Evolutionary conservation across 2,888 invertebrate species (phyloP), one percentile per base, ranked within the genome.

Genomic region (Aspidiotus destructor): DNA sequence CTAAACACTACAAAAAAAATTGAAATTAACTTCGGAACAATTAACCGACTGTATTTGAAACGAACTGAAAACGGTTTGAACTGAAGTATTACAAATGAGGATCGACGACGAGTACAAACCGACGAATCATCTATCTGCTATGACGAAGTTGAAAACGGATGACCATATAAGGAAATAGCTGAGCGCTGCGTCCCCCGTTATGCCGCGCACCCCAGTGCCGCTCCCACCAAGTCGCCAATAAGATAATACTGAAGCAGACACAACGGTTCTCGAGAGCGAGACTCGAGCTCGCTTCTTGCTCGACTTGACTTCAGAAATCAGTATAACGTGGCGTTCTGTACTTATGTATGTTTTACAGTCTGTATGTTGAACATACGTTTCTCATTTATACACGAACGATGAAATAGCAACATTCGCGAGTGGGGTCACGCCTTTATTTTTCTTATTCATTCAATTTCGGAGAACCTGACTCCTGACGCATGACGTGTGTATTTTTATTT

Each of bases 131-230:
- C 67, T 58, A 67, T 48, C 67, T 58, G 58, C n/a, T 41, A 67
- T 60, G 67, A 67, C 67, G 67, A 67, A 67, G 67, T 67, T 58
- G 58, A 52, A 58, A 67, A 67, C 58, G 42, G 52, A 60, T 67
- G 67, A 67, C 67, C 67, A 67, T 67, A 67, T 67, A 67, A 67
- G 67, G 67, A 67, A 67, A 67, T 67, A 60, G 65, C 65, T 67
- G 58, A 60, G 41, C 58, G 16, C 41, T 58, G 41, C 44, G 28
- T 9, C 48, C 15, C 28, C 44, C 17, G 44, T 44, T 28, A 28
- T 60, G 28, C 67, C 58, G 55, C 17, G 16, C 67, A 11, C 48
- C 57, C 60, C 53, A 0, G 17, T 60, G 58, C 60, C 58, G 16
- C 44, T 67, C 67, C 67, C 40, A 40, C 44, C 67, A 28, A 28